Conservation (phyloP, 2,113 vertebrate genomes). For the Suricata suricatta region DNA sequence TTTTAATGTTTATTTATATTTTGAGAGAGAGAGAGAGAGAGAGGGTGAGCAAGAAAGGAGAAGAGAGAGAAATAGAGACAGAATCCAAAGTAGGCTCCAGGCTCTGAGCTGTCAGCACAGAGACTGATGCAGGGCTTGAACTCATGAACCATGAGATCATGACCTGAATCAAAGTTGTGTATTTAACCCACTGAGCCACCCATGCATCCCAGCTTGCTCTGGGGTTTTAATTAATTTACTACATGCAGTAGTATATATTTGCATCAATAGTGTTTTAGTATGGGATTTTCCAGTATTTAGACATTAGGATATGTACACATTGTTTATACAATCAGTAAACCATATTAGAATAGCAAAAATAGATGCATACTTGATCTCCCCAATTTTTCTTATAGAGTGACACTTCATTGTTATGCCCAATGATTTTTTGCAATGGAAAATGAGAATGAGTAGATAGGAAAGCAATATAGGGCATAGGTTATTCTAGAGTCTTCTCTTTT, state of each 20-base stretch:
- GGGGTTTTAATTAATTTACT: background rate
- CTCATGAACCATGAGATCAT: no score
- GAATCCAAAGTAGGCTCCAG: no score
- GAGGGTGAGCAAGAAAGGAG: no score
- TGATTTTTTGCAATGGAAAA: background rate
- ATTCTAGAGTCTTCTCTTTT: slow-evolving; percentile 11
- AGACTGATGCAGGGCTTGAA: no score
- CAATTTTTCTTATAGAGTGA: background rate
- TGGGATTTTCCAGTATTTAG: background rate
- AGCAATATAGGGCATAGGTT: background rate
- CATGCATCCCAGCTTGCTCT: background rate
- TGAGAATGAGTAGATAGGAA: background rate
- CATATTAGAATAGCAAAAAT: background rate
- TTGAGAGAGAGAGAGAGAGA: no score
- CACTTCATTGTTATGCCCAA: background rate
- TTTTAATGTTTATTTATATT: no score
- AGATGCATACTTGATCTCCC: background rate
- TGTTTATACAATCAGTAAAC: background rate
- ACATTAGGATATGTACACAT: background rate
- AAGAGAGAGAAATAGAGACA: no score
- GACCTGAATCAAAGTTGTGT: no score
- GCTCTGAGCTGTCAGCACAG: no score
- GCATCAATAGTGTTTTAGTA: background rate
- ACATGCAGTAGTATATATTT: background rate
- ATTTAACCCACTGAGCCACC: no score